Percentiles rank a stretch among this genome's conserved stretches.
phyloP scores from a whole-genome alignment of 2,113 vertebrate genomes.

The Columba janthina region DNA sequence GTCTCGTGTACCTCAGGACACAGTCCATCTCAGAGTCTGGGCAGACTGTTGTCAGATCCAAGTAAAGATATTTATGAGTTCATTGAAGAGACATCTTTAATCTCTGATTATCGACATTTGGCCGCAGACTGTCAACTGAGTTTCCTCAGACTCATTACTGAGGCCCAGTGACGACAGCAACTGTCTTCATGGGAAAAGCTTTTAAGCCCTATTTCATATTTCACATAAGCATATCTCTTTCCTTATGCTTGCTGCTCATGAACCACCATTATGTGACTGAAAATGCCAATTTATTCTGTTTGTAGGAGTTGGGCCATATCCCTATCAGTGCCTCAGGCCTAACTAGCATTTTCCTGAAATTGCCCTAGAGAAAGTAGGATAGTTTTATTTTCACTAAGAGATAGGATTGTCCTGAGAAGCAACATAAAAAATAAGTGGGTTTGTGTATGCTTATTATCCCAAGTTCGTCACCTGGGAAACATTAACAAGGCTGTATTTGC shows the following conservation, averaged over 20 bases:
- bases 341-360: background rate
- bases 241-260: background rate
- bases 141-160: constrained; percentile 60
- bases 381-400: background rate
- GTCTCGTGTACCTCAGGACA: background rate
- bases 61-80: constrained; percentile 64
- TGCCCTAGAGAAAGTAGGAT: background rate
- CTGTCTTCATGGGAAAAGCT: background rate
- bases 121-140: constrained; percentile 60
- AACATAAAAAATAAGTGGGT: background rate
- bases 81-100: constrained; percentile 60
- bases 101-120: constrained; percentile 72
- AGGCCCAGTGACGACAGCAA: background rate
- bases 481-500: background rate
- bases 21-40: background rate
- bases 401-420: background rate
- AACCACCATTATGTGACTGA: background rate
- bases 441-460: background rate
- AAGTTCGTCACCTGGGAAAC: background rate
- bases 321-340: background rate
- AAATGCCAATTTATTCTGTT: background rate
- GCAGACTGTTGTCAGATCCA: background rate
- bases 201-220: constrained; percentile 6
- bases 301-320: background rate
- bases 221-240: background rate